Evolutionary conservation across 2,888 invertebrate genomes (phyloP).

Genomic region (Adelphocoris suturalis): DNA sequence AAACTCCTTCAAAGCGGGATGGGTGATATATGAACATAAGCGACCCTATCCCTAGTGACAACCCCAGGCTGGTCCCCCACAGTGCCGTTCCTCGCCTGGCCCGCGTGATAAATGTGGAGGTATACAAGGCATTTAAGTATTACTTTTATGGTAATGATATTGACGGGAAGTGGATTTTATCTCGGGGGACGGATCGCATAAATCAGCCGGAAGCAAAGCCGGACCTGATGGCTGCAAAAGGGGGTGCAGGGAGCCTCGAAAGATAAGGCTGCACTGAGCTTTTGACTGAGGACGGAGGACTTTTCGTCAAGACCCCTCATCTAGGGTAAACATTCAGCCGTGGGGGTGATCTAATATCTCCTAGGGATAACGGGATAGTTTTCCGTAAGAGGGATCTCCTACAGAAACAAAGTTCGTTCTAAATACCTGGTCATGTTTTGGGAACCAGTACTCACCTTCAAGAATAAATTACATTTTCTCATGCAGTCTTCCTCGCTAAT

Average conservation of each 20-base stretch:
- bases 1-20: background rate
- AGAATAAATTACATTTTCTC: too few relatives aligned
- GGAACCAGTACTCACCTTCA: too few relatives aligned
- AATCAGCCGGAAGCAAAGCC: conserved; percentile 61
- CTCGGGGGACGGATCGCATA: conserved; percentile 59
- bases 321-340: background rate
- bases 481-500: too few relatives aligned
- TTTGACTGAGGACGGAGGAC: background rate
- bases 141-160: conserved; percentile 69
- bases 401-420: background rate
- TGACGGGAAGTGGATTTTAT: conserved; percentile 56
- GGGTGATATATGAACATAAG: background rate
- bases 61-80: background rate
- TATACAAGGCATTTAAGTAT: conserved; percentile 65
- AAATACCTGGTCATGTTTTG: too few relatives aligned
- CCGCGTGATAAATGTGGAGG: conserved; percentile 60
- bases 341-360: background rate
- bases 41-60: background rate
- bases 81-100: background rate
- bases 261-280: background rate
- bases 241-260: background rate
- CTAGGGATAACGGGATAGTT: background rate
- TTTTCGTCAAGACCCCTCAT: background rate
- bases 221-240: conserved; percentile 31
- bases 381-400: background rate